Percentiles rank a stretch among this genome's conserved stretches.
phyloP scores from a whole-genome alignment of 2,888 invertebrate genomes.

The Rhyacophila evoluta region DNA sequence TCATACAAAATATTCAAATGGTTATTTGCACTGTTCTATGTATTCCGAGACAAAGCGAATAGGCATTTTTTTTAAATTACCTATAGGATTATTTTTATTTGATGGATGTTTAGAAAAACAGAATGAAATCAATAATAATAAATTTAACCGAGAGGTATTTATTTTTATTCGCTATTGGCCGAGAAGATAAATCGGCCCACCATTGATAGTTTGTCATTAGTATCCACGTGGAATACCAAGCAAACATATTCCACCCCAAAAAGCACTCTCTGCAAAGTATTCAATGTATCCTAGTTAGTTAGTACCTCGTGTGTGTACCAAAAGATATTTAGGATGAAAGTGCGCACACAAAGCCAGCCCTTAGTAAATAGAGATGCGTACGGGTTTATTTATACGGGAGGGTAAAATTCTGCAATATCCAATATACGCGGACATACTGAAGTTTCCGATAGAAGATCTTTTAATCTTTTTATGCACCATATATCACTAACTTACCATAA shows the following conservation, averaged over 20 bases:
- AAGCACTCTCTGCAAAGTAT: slow-evolving; percentile 22
- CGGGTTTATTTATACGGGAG: background rate
- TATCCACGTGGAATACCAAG: slow-evolving; percentile 7
- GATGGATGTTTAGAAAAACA: too few relatives aligned
- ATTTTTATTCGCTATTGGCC: too few relatives aligned
- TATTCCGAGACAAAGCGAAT: too few relatives aligned
- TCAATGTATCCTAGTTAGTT: background rate
- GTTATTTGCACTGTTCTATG: too few relatives aligned
- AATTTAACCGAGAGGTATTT: too few relatives aligned
- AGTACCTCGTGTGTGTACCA: background rate
- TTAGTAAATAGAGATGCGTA: background rate
- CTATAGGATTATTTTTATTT: too few relatives aligned
- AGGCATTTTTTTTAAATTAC: too few relatives aligned
- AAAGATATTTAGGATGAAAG: slow-evolving; percentile 13
- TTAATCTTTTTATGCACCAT: too few relatives aligned
- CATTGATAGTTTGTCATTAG: background rate
- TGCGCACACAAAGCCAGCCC: slow-evolving; percentile 8
- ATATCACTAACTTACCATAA: too few relatives aligned
- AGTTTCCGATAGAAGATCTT: too few relatives aligned
- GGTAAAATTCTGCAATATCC: background rate
- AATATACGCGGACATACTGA: background rate
- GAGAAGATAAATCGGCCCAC: background rate
- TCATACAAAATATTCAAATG: too few relatives aligned
- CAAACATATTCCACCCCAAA: slow-evolving; percentile 1
- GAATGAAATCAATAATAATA: too few relatives aligned